Conservation (phyloP, 2,888 invertebrate species). For the Agrochola litura region DNA sequence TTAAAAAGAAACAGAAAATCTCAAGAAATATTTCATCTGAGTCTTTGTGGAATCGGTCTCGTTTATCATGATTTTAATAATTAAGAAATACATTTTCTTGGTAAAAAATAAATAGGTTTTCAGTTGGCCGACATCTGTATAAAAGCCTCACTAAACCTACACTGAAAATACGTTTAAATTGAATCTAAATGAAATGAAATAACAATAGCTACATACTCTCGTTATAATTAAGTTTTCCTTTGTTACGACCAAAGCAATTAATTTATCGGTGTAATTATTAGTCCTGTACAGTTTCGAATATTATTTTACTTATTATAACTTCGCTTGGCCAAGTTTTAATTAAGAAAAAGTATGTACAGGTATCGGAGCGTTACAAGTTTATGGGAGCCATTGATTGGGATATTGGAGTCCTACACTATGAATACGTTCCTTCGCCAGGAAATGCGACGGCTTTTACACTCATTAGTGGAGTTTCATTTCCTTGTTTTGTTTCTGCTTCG, state of each 20-base stretch:
- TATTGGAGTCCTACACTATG: slow-evolving; percentile 33
- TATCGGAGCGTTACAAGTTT: slow-evolving; percentile 58
- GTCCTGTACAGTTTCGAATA: slow-evolving; percentile 42
- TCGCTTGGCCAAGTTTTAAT: slow-evolving; percentile 75
- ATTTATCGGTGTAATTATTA: slow-evolving; percentile 50
- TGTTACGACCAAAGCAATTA: slow-evolving; percentile 45
- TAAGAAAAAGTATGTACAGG: slow-evolving; percentile 69
- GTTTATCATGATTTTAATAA: slow-evolving; percentile 56
- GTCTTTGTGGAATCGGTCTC: slow-evolving; percentile 36
- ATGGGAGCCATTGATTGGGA: slow-evolving; percentile 46
- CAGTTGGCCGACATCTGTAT: neutral
- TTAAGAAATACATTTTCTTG: slow-evolving; percentile 43
- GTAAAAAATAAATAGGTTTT: slow-evolving; percentile 25
- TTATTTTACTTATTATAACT: slow-evolving; percentile 72
- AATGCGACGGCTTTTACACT: slow-evolving; percentile 36
- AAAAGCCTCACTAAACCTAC: slow-evolving; percentile 1
- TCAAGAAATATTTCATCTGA: slow-evolving; percentile 48
- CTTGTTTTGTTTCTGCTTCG: slow-evolving; percentile 43
- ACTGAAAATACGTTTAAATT: slow-evolving; percentile 31
- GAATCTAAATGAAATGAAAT: slow-evolving; percentile 35
- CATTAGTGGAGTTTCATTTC: slow-evolving; percentile 59
- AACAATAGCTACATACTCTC: slow-evolving; percentile 9
- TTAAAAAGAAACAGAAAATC: slow-evolving; percentile 44
- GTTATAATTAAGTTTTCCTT: slow-evolving; percentile 42
- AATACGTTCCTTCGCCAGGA: slow-evolving; percentile 32